Evolutionary conservation across 2,113 vertebrate genomes (phyloP), one percentile per base, ranked within the genome.

Genomic region (Colius striatus): DNA sequence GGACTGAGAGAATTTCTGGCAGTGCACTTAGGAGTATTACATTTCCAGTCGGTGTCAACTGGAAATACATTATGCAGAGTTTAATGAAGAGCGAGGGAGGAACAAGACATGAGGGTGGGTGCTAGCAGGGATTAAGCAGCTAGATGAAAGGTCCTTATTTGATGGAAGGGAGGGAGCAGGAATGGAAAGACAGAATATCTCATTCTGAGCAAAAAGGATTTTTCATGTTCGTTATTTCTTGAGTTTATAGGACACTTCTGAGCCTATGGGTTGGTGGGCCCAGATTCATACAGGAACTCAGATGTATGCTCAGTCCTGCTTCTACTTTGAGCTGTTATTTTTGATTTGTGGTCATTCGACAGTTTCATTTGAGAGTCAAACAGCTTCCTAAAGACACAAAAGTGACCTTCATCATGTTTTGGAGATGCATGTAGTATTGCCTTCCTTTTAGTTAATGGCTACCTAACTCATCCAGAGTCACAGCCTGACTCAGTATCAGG

Each of bases 1-100:
- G 71, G 92, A 61, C 76, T 73, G 17, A 75, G 67, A 93, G 47
- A 29, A 50, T 13, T 87, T n/a, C 91, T 94, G 94, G 84, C 89
- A 89, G 54, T 0, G 6, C 25, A 17, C 30, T 7, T 70, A 62
- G 58, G 74, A 89, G 54, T 61, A 77, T 87, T 74, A 89, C 10
- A 73, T 95, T 94, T 92, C 87, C 72, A 85, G n/a, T 60, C 13
- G 2, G 58, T 32, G 60, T 73, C 0, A 2, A 75, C 55, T 89
- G 81, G 75, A 95, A 95, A 95, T 51, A 53, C 5, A 5, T 19
- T 34, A 14, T 50, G 63, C 17, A 27, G 90, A 55, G 50, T 10
- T 89, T 70, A 82, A 87, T 62, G 89, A 95, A 79, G 89, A 76
- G 89, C 0, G 3, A 91, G 73, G 73, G 68, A 93, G 84, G 89